A percentile compares a stretch with the other conserved stretches of the same genome.
Evolutionary conservation across 2,113 vertebrate genomes (phyloP).

Genomic region (Ploceus nigricollis): DNA sequence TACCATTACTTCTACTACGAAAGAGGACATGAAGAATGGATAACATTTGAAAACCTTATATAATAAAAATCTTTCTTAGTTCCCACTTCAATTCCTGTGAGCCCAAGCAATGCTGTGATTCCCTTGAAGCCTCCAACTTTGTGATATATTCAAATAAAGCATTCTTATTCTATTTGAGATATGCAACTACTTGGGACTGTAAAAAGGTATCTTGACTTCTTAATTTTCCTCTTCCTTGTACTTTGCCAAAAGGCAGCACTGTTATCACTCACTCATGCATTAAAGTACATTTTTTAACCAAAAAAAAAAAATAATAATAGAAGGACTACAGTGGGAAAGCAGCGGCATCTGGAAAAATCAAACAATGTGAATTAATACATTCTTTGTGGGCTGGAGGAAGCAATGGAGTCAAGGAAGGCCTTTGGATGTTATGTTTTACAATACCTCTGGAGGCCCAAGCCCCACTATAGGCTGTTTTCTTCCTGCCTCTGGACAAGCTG

Average conservation of each 20-base stretch:
- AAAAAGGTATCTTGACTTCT: background rate
- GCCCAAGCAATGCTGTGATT: background rate
- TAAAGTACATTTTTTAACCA: background rate
- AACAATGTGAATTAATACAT: slow-evolving; percentile 33
- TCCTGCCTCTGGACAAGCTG: slow-evolving; percentile 55
- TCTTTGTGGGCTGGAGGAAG: slow-evolving; percentile 46
- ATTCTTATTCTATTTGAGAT: background rate
- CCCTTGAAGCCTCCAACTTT: background rate
- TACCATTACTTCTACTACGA: background rate
- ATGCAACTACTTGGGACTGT: background rate
- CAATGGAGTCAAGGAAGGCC: slow-evolving; percentile 20
- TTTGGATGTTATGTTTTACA: slow-evolving; percentile 56
- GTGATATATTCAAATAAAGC: background rate
- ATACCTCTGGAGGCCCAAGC: slow-evolving; percentile 50
- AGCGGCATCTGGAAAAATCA: slow-evolving; percentile 27
- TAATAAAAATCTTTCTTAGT: background rate
- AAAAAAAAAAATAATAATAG: background rate
- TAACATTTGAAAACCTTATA: background rate
- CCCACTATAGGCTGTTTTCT: slow-evolving; percentile 44
- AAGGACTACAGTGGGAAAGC: background rate
- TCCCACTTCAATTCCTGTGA: background rate
- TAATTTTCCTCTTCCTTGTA: background rate
- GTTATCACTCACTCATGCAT: background rate
- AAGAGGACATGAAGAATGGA: background rate
- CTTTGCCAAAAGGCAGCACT: background rate